Evolutionary conservation across 2,113 vertebrate genomes (phyloP).

Genomic region (Aythya baeri): DNA sequence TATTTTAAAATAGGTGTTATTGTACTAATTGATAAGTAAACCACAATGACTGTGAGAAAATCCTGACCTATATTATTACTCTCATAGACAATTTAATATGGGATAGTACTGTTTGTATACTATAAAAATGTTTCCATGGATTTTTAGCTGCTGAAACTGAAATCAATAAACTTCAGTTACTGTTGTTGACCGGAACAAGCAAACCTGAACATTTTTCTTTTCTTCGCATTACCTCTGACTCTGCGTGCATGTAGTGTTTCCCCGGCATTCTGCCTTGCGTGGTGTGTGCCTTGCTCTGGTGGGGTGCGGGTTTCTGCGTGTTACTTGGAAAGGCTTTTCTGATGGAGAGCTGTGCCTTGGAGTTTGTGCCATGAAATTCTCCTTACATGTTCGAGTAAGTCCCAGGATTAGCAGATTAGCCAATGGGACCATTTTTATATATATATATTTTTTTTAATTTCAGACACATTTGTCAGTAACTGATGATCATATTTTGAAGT

Average conservation of each 20-base stretch:
- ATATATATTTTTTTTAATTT: neutral
- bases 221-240: neutral
- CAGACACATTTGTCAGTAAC: neutral
- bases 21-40: constrained; percentile 38
- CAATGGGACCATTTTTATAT: neutral
- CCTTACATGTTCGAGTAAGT: neutral
- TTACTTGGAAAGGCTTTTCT: neutral
- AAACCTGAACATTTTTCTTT: constrained; percentile 55
- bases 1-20: constrained; percentile 19
- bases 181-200: constrained; percentile 46
- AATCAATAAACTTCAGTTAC: constrained; percentile 61
- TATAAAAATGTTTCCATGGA: constrained; percentile 55
- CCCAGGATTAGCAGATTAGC: neutral
- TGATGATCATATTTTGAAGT: neutral
- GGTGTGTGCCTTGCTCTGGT: neutral
- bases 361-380: neutral
- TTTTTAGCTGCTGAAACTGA: constrained; percentile 64
- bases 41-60: constrained; percentile 25
- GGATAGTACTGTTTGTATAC: constrained; percentile 57
- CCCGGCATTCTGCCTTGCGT: neutral
- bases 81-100: constrained; percentile 18
- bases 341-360: neutral
- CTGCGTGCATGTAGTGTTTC: neutral
- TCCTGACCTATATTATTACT: constrained; percentile 13
- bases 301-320: neutral